phyloP scores from a whole-genome alignment of 2,113 vertebrate species.

The Pleuronectes platessa region DNA sequence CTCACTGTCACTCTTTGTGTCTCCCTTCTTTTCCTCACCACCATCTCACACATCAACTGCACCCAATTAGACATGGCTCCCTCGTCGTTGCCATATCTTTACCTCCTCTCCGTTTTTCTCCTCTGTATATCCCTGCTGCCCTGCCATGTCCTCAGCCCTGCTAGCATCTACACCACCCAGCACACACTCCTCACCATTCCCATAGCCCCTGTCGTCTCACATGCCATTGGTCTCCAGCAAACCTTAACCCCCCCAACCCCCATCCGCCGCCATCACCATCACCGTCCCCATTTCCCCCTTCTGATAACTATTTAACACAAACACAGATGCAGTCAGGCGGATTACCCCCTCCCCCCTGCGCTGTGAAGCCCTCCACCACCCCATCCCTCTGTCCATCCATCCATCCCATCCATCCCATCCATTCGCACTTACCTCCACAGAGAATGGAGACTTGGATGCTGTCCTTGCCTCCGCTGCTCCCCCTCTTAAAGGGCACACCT shows the following conservation, averaged over 20 bases:
- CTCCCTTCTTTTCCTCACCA: constrained; percentile 10
- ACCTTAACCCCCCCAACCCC: not conserved
- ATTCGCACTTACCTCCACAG: constrained; percentile 77
- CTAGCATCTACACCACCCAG: constrained; percentile 42
- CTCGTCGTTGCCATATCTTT: constrained; percentile 6
- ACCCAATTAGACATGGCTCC: not conserved
- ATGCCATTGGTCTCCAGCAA: constrained; percentile 62
- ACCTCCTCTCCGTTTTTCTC: no score
- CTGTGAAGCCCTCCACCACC: constrained; percentile 34
- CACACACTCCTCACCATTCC: constrained; percentile 22
- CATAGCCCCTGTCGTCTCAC: constrained; percentile 59
- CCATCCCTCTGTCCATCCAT: not conserved
- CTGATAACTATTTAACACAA: constrained; percentile 62
- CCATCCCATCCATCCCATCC: constrained; percentile 8
- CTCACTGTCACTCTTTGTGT: not conserved
- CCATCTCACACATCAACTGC: constrained; percentile 4
- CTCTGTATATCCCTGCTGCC: constrained; percentile 25
- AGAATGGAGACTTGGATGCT: constrained; percentile 77
- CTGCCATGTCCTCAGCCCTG: constrained; percentile 51
- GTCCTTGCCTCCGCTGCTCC: constrained; percentile 76
- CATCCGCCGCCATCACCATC: constrained; percentile 8
- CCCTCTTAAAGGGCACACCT: constrained; percentile 77
- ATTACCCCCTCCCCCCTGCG: constrained; percentile 58
- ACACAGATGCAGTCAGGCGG: constrained; percentile 64
- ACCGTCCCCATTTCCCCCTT: constrained; percentile 40